Percentiles rank a stretch among this genome's conserved stretches.
Conservation (phyloP, 2,888 invertebrate genomes). For the Cancer borealis region DNA sequence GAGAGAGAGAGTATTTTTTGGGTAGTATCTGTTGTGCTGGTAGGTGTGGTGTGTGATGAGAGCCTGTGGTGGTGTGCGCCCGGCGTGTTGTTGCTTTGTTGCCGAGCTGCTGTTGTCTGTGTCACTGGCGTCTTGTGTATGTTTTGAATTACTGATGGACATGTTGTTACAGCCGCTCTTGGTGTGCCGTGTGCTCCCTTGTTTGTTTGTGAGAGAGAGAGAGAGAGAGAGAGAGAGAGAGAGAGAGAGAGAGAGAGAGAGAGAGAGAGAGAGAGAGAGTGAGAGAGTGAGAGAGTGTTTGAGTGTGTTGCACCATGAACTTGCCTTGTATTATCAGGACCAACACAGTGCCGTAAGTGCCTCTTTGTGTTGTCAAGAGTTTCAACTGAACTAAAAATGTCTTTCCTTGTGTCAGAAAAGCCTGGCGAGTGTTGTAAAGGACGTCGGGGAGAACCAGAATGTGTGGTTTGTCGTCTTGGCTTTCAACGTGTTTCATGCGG, state of each 20-base stretch:
- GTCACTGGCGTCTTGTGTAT: slow-evolving; percentile 6
- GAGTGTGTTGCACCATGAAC: slow-evolving; percentile 1
- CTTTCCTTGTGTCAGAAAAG: neutral
- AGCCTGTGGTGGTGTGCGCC: neutral
- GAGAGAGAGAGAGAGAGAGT: no score
- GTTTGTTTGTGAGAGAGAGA: neutral
- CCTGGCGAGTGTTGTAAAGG: neutral
- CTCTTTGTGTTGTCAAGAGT: slow-evolving; percentile 22
- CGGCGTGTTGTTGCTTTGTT: neutral
- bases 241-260: no score
- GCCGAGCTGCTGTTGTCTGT: neutral
- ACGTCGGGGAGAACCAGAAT: neutral
- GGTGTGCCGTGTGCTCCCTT: neutral
- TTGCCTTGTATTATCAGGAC: neutral
- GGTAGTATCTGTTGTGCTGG: neutral
- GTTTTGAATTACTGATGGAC: slow-evolving; percentile 14
- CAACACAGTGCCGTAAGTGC: slow-evolving; percentile 15
- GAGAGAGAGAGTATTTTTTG: neutral
- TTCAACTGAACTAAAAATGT: neutral
- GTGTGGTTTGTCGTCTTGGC: neutral
- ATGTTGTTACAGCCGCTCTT: neutral
- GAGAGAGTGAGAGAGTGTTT: neutral
- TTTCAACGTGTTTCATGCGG: no score
- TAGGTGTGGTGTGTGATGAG: neutral
- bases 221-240: no score